A percentile compares a stretch with the other conserved stretches of the same genome.
Conservation (phyloP, 1,140 invertebrate species). For the Cecropterus lyciades region DNA sequence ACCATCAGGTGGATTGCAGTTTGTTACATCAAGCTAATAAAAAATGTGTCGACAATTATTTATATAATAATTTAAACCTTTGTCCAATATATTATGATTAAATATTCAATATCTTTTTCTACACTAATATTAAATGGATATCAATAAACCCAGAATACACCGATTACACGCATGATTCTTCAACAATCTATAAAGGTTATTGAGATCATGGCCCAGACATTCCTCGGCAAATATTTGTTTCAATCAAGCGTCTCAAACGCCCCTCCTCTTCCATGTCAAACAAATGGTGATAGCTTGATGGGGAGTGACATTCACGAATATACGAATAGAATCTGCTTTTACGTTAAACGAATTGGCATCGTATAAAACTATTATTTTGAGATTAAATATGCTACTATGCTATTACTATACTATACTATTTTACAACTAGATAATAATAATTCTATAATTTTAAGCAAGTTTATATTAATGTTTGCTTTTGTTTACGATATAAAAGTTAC, state of each 20-base stretch:
- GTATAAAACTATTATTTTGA: background rate
- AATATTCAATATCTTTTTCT: background rate
- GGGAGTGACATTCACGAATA: conserved; percentile 50
- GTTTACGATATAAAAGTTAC: too few species aligned
- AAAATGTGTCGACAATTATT: too few species aligned
- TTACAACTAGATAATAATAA: too few species aligned
- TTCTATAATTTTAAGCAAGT: too few species aligned
- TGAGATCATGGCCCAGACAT: conserved; percentile 39
- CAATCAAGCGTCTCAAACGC: conserved; percentile 65
- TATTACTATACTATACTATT: too few species aligned
- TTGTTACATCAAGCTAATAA: too few species aligned
- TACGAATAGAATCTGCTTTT: conserved; percentile 11
- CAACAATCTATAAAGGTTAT: conserved; percentile 24
- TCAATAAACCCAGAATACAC: background rate
- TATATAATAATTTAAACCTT: too few species aligned
- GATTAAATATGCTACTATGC: too few species aligned
- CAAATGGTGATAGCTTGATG: conserved; percentile 66
- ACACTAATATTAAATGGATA: background rate
- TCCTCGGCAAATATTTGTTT: conserved; percentile 75
- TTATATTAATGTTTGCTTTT: too few species aligned
- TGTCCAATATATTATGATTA: too few species aligned
- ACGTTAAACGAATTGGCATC: background rate
- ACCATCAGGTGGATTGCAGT: too few species aligned
- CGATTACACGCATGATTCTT: conserved; percentile 15
- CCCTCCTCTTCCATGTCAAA: conserved; percentile 58